These are phyloP conservation scores for Sarcophaga caerulescens DNA, from an alignment of 2,888 invertebrate genomes.

Conservation along the genomic window DNA sequence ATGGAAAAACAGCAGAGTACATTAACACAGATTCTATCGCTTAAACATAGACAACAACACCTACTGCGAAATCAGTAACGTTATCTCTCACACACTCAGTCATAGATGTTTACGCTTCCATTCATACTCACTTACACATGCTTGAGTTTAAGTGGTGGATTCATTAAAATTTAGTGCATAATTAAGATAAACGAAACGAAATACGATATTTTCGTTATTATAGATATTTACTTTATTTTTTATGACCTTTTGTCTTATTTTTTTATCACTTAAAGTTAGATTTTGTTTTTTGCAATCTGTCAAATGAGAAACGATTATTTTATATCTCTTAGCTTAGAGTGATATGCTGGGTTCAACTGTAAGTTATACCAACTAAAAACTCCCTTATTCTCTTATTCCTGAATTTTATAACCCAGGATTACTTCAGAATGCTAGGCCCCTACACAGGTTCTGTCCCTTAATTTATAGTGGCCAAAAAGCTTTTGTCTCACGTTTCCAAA, in stretches of 20 bases:
- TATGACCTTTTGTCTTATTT: not conserved
- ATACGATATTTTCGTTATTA: no score
- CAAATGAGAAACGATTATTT: not conserved
- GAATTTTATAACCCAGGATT: no score
- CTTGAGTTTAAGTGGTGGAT: not conserved
- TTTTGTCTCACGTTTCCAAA: no score
- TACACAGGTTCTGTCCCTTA: no score
- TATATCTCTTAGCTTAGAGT: no score
- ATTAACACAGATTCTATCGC: not conserved
- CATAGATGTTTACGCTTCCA: not conserved
- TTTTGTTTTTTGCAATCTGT: not conserved
- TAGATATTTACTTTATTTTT: constrained; percentile 2
- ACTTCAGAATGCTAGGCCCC: no score
- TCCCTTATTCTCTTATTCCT: no score
- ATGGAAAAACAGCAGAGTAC: not conserved
- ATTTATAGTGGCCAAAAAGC: no score
- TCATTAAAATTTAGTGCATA: constrained; percentile 38
- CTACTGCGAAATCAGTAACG: not conserved
- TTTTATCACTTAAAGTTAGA: not conserved
- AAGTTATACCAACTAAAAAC: no score
- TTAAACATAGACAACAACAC: not conserved
- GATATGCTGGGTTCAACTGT: no score
- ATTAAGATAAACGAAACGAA: constrained; percentile 52
- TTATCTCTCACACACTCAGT: not conserved
- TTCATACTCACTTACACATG: not conserved